These are phyloP conservation scores for Bellardia bayeri DNA, from an alignment of 2,888 invertebrate genomes.

Conservation along the genomic window DNA sequence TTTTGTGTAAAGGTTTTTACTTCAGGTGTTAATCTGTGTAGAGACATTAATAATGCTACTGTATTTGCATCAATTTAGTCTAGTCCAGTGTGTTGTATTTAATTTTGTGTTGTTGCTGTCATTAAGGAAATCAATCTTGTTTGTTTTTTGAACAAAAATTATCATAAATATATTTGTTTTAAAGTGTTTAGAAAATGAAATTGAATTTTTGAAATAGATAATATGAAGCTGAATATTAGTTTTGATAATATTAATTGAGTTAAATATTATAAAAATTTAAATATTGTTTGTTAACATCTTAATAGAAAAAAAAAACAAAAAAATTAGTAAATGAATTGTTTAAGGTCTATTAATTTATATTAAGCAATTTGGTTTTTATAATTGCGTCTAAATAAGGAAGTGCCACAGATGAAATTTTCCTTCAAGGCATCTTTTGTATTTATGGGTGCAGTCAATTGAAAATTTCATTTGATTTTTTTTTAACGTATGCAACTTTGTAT, in stretches of 20 bases:
- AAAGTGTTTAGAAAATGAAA: neutral
- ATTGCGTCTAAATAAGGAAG: neutral
- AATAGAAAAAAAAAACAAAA: too few species aligned
- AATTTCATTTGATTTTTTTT: constrained; percentile 12
- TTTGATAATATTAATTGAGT: neutral
- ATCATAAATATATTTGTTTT: neutral
- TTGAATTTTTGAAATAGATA: neutral
- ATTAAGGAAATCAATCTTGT: constrained; percentile 17
- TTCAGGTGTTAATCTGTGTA: constrained; percentile 63
- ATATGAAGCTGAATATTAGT: neutral
- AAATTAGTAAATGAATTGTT: too few species aligned
- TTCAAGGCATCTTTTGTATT: constrained; percentile 16
- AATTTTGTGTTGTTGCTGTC: neutral
- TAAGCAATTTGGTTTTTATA: constrained; percentile 4
- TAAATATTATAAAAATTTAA: neutral
- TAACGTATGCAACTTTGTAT: neutral
- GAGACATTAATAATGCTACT: constrained; percentile 63
- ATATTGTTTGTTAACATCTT: too few species aligned
- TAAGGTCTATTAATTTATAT: neutral
- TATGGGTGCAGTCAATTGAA: constrained; percentile 20
- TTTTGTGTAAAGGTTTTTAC: neutral
- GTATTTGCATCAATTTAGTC: constrained; percentile 48
- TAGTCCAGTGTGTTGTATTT: neutral
- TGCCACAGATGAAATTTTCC: constrained; percentile 1
- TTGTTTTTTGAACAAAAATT: neutral